These are phyloP conservation scores for Pristionchus japonicus DNA, from an alignment of 2,888 invertebrate genomes.

Conservation along the genomic window DNA sequence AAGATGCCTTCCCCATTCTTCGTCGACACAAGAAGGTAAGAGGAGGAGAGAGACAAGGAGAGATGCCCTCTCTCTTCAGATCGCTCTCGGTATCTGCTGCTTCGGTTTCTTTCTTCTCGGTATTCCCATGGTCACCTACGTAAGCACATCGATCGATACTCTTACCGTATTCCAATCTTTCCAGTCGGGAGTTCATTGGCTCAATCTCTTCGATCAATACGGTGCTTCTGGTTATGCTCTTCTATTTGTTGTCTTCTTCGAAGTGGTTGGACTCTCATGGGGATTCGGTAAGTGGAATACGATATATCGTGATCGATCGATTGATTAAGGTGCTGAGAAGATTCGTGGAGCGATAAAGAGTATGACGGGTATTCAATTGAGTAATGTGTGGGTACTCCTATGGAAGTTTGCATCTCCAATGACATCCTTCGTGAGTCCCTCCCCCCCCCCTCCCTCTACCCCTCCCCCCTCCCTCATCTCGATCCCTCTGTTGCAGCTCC, in stretches of 20 bases:
- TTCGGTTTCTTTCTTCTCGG: constrained; percentile 72
- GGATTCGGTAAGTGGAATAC: constrained; percentile 85
- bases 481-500: too few species aligned
- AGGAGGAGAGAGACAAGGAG: not conserved
- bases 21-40: constrained; percentile 69
- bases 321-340: constrained; percentile 78
- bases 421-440: constrained; percentile 83
- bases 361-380: constrained; percentile 87
- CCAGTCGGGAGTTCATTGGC: constrained; percentile 89
- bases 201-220: constrained; percentile 89
- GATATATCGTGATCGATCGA: constrained; percentile 75
- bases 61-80: constrained; percentile 1
- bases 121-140: constrained; percentile 73
- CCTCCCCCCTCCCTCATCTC: not conserved
- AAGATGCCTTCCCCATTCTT: constrained; percentile 73
- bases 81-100: constrained; percentile 67
- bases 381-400: constrained; percentile 86
- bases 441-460: not conserved
- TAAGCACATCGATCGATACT: constrained; percentile 51
- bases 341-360: constrained; percentile 86
- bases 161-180: constrained; percentile 55
- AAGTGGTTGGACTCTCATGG: constrained; percentile 91
- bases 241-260: constrained; percentile 90
- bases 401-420: constrained; percentile 91
- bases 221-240: constrained; percentile 88